Evolutionary conservation across 1,140 invertebrate species (phyloP).

Genomic region (Nylanderia fulva): DNA sequence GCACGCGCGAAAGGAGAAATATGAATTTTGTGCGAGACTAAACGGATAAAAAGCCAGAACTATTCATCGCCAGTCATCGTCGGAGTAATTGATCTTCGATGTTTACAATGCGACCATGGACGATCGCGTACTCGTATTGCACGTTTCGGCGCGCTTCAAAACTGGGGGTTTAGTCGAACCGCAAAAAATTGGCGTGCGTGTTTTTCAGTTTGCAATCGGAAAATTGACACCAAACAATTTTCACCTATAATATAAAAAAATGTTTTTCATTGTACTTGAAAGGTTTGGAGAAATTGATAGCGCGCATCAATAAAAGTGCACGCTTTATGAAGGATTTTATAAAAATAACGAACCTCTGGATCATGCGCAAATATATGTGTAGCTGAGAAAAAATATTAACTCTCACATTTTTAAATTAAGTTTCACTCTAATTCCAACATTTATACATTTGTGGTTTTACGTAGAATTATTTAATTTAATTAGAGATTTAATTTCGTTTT

Average conservation of each 20-base stretch:
- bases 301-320: background rate
- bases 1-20: constrained; percentile 13
- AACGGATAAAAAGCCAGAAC: constrained; percentile 45
- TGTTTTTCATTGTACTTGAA: background rate
- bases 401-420: background rate
- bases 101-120: constrained; percentile 42
- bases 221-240: constrained; percentile 43
- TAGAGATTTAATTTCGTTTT: background rate
- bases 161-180: background rate
- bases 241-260: constrained; percentile 14
- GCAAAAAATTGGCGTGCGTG: constrained; percentile 32
- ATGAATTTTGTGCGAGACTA: constrained; percentile 40
- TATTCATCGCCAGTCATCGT: constrained; percentile 46
- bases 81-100: constrained; percentile 46
- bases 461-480: constrained; percentile 4
- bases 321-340: background rate
- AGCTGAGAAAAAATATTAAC: background rate
- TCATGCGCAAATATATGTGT: background rate
- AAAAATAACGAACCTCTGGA: background rate
- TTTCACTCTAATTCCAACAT: background rate
- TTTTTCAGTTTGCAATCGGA: constrained; percentile 25
- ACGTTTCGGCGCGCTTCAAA: constrained; percentile 29
- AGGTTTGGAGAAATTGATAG: constrained; percentile 13
- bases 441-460: background rate
- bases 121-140: constrained; percentile 16